These are phyloP conservation scores for Semicossyphus pulcher DNA, from an alignment of 2,113 vertebrate genomes.

Conservation along the genomic window DNA sequence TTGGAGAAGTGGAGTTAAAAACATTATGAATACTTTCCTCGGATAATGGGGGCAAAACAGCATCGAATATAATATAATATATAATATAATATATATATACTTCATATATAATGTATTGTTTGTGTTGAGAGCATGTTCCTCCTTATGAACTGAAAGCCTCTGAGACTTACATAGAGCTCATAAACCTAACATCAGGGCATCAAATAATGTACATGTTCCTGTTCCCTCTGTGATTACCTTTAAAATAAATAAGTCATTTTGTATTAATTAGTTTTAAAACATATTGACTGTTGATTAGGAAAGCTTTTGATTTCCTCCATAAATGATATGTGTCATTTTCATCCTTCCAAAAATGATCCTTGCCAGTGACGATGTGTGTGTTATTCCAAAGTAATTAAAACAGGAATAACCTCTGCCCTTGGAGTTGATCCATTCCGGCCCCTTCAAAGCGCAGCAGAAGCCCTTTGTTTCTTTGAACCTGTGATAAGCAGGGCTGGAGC, in stretches of 20 bases:
- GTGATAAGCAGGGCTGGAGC: slow-evolving; percentile 26
- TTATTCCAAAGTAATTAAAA: slow-evolving; percentile 30
- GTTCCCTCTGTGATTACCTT: not conserved
- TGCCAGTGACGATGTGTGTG: not conserved
- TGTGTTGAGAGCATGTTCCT: not conserved
- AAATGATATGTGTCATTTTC: not conserved
- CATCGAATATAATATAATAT: slow-evolving; percentile 8
- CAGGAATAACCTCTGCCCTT: slow-evolving; percentile 21
- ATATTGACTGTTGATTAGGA: not conserved
- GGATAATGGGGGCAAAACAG: not conserved
- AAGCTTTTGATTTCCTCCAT: not conserved
- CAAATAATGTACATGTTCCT: not conserved
- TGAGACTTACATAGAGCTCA: not conserved
- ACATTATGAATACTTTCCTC: not conserved
- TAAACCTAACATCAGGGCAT: not conserved
- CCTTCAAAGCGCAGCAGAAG: slow-evolving; percentile 54
- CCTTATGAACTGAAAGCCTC: slow-evolving; percentile 4
- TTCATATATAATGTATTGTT: not conserved
- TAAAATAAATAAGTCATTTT: not conserved
- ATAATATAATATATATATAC: no score
- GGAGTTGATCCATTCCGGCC: slow-evolving; percentile 21
- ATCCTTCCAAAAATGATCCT: not conserved
- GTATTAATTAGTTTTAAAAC: not conserved
- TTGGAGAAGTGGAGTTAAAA: not conserved
- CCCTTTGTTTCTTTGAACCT: slow-evolving; percentile 58